A percentile compares a stretch with the other conserved stretches of the same genome.
These are phyloP conservation scores for Eremobia ochroleuca DNA, from an alignment of 2,888 invertebrate species.

Conservation along the genomic window DNA sequence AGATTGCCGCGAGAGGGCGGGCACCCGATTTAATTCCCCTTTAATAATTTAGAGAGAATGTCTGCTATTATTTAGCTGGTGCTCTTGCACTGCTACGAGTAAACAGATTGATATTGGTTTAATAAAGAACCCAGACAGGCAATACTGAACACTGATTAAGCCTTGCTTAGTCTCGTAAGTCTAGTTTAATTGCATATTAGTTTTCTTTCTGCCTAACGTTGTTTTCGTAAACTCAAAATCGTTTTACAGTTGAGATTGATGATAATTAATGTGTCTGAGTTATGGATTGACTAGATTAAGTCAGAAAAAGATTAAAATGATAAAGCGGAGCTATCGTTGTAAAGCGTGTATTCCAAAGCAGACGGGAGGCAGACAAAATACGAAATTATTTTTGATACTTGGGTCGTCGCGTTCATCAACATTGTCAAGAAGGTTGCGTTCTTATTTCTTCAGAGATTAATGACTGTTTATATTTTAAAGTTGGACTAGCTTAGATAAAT, in stretches of 20 bases:
- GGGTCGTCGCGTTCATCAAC: too few species aligned
- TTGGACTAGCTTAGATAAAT: background rate
- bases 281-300: background rate
- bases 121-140: slow-evolving; percentile 50
- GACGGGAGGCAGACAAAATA: background rate
- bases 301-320: background rate
- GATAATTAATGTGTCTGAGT: background rate
- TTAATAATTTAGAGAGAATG: slow-evolving; percentile 68
- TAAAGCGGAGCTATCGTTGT: background rate
- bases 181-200: slow-evolving; percentile 38
- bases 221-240: slow-evolving; percentile 31
- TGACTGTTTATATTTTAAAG: slow-evolving; percentile 15
- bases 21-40: slow-evolving; percentile 69
- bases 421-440: background rate
- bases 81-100: slow-evolving; percentile 24
- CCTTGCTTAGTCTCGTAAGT: slow-evolving; percentile 27
- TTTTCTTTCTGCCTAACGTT: slow-evolving; percentile 37
- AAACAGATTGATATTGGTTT: slow-evolving; percentile 57
- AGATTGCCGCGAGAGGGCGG: slow-evolving; percentile 66
- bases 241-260: slow-evolving; percentile 13
- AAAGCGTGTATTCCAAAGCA: background rate
- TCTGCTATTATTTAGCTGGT: slow-evolving; percentile 60
- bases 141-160: slow-evolving; percentile 52
- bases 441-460: slow-evolving; percentile 16
- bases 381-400: background rate